Conservation (phyloP, 2,888 invertebrate genomes). For the Plagiodera versicolora region DNA sequence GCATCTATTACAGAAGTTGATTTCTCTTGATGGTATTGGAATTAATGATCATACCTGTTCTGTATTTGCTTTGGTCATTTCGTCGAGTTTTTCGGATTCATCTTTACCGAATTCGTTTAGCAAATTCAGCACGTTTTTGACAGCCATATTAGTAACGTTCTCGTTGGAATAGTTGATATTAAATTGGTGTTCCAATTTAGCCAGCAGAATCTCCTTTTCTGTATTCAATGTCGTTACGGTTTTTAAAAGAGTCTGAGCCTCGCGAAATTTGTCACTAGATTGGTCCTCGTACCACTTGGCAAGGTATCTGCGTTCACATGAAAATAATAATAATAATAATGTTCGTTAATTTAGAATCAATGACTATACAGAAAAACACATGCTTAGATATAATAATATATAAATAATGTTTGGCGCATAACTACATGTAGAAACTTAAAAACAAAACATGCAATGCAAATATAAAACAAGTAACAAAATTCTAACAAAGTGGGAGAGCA, state of each 20-base stretch:
- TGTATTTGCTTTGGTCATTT: neutral
- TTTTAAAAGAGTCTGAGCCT: slow-evolving; percentile 30
- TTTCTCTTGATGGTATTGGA: no score
- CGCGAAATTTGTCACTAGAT: slow-evolving; percentile 25
- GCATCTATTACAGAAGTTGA: no score
- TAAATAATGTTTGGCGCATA: no score
- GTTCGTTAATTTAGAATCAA: no score
- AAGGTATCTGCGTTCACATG: slow-evolving; percentile 26
- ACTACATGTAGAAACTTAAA: no score
- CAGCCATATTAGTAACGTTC: slow-evolving; percentile 11
- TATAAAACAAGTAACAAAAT: no score
- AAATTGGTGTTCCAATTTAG: slow-evolving; percentile 35
- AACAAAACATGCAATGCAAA: no score
- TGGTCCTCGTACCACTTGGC: slow-evolving; percentile 31
- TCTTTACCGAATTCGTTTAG: slow-evolving; percentile 13
- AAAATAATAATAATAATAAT: no score
- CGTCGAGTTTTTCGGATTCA: slow-evolving; percentile 8
- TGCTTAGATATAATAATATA: no score
- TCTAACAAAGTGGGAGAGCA: no score
- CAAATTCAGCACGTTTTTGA: slow-evolving; percentile 16
- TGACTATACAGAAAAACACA: no score
- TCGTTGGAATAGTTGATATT: slow-evolving; percentile 32
- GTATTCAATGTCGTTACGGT: slow-evolving; percentile 25
- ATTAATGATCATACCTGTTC: slow-evolving; percentile 5
- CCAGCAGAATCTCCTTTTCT: slow-evolving; percentile 33